A percentile compares a stretch with the other conserved stretches of the same genome.
These are phyloP conservation scores for Urocitellus parryii DNA, from an alignment of 2,113 vertebrate species.

Conservation along the genomic window DNA sequence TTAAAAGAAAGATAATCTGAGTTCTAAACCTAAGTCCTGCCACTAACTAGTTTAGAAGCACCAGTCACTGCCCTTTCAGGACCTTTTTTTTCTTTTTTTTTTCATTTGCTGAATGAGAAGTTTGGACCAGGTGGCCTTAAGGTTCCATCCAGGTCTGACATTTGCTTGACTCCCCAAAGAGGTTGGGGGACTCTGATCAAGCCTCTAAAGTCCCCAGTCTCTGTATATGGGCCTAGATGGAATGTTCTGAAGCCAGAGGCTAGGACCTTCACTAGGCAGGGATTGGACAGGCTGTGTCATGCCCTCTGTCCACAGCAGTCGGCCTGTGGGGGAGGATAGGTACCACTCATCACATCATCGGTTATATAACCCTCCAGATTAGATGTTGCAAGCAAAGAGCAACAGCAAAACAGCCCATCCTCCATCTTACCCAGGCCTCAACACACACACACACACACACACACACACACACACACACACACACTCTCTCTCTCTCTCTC, in stretches of 20 bases:
- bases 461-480: too few relatives aligned
- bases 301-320: constrained; percentile 23
- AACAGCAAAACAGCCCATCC: neutral
- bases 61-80: neutral
- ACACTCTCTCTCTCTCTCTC: neutral
- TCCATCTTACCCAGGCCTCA: too few relatives aligned
- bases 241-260: neutral
- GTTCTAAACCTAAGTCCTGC: neutral
- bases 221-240: neutral
- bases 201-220: neutral
- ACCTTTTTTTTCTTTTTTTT: neutral
- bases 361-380: constrained; percentile 62
- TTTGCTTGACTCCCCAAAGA: neutral
- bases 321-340: neutral
- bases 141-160: neutral
- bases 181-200: neutral
- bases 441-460: too few relatives aligned
- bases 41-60: neutral
- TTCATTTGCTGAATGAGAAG: neutral
- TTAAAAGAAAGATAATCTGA: neutral
- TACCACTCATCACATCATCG: neutral
- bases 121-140: neutral
- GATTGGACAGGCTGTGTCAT: neutral
- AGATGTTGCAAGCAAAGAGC: constrained; percentile 35
- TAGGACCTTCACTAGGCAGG: neutral